Evolutionary conservation across 2,888 invertebrate genomes (phyloP).

Genomic region (Chrysina gloriosa): DNA sequence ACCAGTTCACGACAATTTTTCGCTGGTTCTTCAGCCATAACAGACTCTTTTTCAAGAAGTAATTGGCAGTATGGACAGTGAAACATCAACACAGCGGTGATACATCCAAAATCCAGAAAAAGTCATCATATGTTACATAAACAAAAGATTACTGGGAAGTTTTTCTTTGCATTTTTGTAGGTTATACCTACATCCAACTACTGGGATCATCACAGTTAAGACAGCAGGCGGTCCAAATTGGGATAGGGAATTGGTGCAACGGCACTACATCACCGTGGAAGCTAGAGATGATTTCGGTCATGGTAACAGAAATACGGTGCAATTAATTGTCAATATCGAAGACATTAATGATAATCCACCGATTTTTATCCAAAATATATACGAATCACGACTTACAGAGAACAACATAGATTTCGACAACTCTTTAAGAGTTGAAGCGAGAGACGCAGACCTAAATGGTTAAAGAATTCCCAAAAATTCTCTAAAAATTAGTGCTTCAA

Average conservation of each 20-base stretch:
- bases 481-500: neutral
- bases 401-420: constrained; percentile 84
- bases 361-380: constrained; percentile 82
- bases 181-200: constrained; percentile 80
- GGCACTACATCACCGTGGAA: constrained; percentile 88
- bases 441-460: constrained; percentile 88
- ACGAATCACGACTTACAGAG: constrained; percentile 86
- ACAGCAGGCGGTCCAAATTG: constrained; percentile 80
- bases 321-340: constrained; percentile 82
- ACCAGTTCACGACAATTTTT: neutral
- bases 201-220: constrained; percentile 88
- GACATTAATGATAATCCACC: constrained; percentile 94
- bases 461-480: constrained; percentile 30
- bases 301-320: constrained; percentile 88
- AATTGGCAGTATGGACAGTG: no score
- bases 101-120: no score
- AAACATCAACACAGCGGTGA: no score
- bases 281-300: constrained; percentile 88
- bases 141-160: neutral
- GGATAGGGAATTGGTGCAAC: constrained; percentile 86
- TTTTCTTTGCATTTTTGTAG: constrained; percentile 66
- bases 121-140: no score
- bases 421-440: constrained; percentile 81
- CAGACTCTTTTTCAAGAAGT: no score
- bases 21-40: no score